Evolutionary conservation across 2,797 vertebrate genomes (phyloP).

Genomic region (Tangara arthus): DNA sequence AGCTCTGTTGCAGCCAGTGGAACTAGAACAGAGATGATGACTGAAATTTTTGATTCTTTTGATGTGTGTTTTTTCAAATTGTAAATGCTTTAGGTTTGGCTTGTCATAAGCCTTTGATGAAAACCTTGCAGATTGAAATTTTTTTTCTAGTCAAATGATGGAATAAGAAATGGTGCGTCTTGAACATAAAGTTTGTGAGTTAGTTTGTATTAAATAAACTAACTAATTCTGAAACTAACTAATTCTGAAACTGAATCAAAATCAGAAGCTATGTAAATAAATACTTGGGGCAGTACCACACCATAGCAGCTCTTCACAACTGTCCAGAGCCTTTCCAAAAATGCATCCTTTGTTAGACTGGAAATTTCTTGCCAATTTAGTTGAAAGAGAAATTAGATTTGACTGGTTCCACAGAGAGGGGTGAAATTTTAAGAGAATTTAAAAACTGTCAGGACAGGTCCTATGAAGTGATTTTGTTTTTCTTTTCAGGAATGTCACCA

Average conservation of each 20-base stretch:
- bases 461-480: background rate
- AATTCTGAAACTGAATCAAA: background rate
- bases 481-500: slow-evolving; percentile 81
- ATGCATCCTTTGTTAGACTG: background rate
- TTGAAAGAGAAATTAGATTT: background rate
- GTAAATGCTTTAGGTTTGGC: background rate
- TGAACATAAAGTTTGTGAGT: background rate
- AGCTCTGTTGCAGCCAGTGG: background rate
- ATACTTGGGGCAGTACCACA: background rate
- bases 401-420: background rate
- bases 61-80: background rate
- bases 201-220: background rate
- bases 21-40: background rate
- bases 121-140: background rate
- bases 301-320: background rate
- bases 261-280: background rate
- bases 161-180: background rate
- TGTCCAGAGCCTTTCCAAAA: background rate
- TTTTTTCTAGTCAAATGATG: background rate
- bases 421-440: background rate
- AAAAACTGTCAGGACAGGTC: background rate
- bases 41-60: background rate
- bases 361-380: background rate
- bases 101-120: background rate
- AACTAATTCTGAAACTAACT: background rate